Conservation (phyloP, 2,113 vertebrate genomes). For the Aspidoscelis tigris region DNA sequence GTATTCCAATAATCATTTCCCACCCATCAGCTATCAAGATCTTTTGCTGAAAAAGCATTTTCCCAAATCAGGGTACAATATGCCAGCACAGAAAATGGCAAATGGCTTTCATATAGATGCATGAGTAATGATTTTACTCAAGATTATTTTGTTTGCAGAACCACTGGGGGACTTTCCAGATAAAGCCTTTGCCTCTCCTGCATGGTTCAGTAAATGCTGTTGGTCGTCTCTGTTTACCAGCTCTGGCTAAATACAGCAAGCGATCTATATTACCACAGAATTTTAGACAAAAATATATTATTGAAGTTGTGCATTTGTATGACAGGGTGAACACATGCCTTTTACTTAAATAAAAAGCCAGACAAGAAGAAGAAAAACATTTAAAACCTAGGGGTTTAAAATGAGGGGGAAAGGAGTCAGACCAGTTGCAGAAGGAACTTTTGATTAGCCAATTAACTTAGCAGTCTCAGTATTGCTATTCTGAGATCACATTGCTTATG, state of each 20-base stretch:
- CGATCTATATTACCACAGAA: background rate
- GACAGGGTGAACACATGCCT: background rate
- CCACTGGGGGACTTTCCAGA: background rate
- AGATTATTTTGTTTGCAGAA: background rate
- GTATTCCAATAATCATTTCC: conserved; percentile 43
- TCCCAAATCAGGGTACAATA: conserved; percentile 25
- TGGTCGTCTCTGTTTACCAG: background rate
- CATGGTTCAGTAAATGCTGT: background rate
- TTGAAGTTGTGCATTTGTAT: background rate
- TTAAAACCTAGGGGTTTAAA: background rate
- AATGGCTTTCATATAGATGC: conserved; percentile 20
- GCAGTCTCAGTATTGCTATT: background rate
- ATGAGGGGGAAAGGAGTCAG: background rate
- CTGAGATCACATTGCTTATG: no score
- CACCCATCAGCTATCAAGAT: conserved; percentile 38
- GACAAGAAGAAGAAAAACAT: background rate
- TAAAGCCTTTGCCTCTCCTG: conserved; percentile 34
- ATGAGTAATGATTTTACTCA: background rate
- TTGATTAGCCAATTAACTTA: background rate
- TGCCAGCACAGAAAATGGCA: conserved; percentile 26
- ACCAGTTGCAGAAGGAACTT: background rate
- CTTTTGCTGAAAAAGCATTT: conserved; percentile 31
- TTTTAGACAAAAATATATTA: background rate
- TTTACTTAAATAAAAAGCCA: background rate
- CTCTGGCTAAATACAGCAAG: background rate